phyloP scores from a whole-genome alignment of 2,888 invertebrate species.

The Dicyrtomina minuta region DNA sequence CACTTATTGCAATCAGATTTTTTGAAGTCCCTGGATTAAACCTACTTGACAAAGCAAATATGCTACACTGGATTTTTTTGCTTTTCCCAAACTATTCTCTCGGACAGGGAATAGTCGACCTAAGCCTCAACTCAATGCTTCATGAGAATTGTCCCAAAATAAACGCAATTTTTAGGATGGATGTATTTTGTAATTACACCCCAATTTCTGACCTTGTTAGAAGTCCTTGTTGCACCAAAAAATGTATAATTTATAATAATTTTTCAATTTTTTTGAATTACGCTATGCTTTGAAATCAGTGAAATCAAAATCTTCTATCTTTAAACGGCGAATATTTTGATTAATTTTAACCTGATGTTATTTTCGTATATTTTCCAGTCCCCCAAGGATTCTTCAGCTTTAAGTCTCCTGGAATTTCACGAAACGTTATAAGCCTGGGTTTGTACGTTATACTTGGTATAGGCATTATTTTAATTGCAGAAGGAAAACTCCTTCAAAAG shows the following conservation, averaged over 20 bases:
- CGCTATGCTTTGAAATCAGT: too few relatives aligned
- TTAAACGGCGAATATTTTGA: too few relatives aligned
- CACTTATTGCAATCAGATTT: slow-evolving; percentile 70
- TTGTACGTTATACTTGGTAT: slow-evolving; percentile 64
- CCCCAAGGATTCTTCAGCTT: too few relatives aligned
- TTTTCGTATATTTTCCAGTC: too few relatives aligned
- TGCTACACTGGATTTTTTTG: slow-evolving; percentile 68
- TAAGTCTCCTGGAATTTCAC: slow-evolving; percentile 71
- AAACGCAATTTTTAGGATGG: too few relatives aligned
- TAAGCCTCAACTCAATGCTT: slow-evolving; percentile 58
- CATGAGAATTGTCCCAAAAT: slow-evolving; percentile 56
- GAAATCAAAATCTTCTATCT: too few relatives aligned
- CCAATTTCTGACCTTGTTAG: too few relatives aligned
- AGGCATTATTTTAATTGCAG: slow-evolving; percentile 65
- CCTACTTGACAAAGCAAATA: slow-evolving; percentile 62
- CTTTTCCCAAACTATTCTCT: slow-evolving; percentile 71
- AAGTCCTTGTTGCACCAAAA: too few relatives aligned
- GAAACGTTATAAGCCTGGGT: slow-evolving; percentile 67
- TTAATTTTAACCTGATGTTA: too few relatives aligned
- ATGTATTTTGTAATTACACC: too few relatives aligned
- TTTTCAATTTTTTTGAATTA: too few relatives aligned
- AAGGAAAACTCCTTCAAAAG: slow-evolving; percentile 60
- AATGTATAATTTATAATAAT: too few relatives aligned
- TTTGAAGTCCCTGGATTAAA: slow-evolving; percentile 65
- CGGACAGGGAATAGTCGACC: slow-evolving; percentile 58